These are phyloP conservation scores for Nysson spinosus DNA, from an alignment of 2,888 invertebrate species.

Conservation along the genomic window DNA sequence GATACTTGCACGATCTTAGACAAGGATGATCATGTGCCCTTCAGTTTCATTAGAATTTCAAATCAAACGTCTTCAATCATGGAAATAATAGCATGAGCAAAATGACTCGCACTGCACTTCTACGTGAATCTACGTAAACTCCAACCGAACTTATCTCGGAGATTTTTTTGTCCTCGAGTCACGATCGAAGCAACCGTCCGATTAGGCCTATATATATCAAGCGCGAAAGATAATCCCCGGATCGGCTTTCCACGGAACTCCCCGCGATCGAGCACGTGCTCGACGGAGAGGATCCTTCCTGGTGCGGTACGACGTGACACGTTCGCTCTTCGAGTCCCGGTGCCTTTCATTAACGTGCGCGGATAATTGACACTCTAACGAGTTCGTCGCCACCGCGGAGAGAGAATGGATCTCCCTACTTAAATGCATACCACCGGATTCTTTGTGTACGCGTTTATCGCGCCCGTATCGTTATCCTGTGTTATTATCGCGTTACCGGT, in stretches of 20 bases:
- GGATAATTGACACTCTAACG: conserved; percentile 27
- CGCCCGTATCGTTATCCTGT: too few relatives aligned
- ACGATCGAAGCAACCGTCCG: conserved; percentile 15
- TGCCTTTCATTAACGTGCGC: conserved; percentile 24
- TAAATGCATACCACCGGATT: conserved; percentile 3
- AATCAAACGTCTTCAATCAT: too few relatives aligned
- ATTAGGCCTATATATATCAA: conserved; percentile 38
- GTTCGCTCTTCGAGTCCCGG: conserved; percentile 2
- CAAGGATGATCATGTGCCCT: too few relatives aligned
- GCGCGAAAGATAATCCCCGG: conserved; percentile 54
- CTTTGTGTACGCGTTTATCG: too few relatives aligned
- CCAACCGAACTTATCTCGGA: conserved; percentile 37
- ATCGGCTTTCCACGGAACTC: conserved; percentile 54
- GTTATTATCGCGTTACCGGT: too few relatives aligned
- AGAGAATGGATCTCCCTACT: conserved; percentile 2
- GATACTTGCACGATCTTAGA: too few relatives aligned
- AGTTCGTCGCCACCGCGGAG: background rate
- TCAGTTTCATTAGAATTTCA: too few relatives aligned
- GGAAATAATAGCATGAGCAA: too few relatives aligned
- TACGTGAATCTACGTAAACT: too few relatives aligned
- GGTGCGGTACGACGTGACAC: conserved; percentile 13
- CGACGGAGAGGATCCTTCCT: conserved; percentile 53
- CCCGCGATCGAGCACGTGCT: conserved; percentile 56
- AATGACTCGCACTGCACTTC: too few relatives aligned
- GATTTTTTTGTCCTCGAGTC: conserved; percentile 34